A percentile compares a stretch with the other conserved stretches of the same genome.
Conservation (phyloP, 1,140 invertebrate genomes). For the Phenacoccus solenopsis region DNA sequence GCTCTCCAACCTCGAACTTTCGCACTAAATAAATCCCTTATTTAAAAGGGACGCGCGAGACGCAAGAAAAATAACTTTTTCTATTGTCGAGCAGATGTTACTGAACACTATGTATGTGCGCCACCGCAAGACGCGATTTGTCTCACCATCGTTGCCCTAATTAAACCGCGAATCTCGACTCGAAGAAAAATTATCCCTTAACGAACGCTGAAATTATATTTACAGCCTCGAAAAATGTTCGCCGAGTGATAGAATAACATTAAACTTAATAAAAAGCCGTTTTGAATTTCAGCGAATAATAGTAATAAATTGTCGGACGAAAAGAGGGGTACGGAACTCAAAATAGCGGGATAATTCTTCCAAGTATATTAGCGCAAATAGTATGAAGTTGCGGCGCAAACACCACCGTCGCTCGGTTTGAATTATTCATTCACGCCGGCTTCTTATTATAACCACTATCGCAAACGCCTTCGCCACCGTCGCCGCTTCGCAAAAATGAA, state of each 20-base stretch:
- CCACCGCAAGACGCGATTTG: no score
- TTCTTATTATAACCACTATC: not conserved
- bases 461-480: not conserved
- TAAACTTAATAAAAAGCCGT: not conserved
- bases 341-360: not conserved
- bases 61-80: no score
- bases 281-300: not conserved
- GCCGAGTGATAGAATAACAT: not conserved
- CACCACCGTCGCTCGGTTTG: no score
- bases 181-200: not conserved
- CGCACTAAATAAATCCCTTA: no score
- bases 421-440: constrained; percentile 1
- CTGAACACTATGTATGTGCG: no score
- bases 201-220: not conserved
- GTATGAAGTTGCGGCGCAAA: not conserved
- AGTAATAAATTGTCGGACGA: not conserved
- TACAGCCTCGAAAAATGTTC: not conserved
- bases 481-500: not conserved
- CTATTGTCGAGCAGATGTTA: no score
- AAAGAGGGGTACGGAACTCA: no score
- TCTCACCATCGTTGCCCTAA: no score
- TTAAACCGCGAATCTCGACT: no score
- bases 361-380: not conserved
- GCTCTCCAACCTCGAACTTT: no score
- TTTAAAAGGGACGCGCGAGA: no score